Evolutionary conservation across 1,140 invertebrate genomes (phyloP).

Genomic region (Ceratina japonica): DNA sequence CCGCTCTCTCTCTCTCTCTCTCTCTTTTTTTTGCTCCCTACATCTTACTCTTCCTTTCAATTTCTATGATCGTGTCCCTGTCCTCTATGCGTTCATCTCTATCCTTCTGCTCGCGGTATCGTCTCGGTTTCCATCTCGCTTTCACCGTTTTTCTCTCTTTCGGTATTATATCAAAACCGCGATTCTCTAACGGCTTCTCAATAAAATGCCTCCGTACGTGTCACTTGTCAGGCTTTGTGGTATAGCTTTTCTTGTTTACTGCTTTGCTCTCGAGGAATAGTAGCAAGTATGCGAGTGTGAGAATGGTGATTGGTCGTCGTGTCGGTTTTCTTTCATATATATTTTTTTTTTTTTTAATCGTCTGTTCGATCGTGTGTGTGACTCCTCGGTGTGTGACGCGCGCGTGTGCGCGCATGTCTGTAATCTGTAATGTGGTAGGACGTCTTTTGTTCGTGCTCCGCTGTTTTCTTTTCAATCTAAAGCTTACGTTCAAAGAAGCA

Average conservation of each 20-base stretch:
- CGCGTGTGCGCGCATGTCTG: background rate
- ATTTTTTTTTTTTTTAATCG: background rate
- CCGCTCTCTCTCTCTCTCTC: conserved; percentile 6
- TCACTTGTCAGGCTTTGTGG: conserved; percentile 60
- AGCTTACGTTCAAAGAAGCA: conserved; percentile 76
- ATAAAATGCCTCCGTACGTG: conserved; percentile 79
- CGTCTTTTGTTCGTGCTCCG: conserved; percentile 34
- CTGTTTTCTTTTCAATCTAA: conserved; percentile 63
- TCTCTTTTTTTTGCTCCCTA: conserved; percentile 1
- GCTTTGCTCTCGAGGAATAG: conserved; percentile 48
- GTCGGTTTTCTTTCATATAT: conserved; percentile 15
- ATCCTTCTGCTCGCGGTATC: background rate
- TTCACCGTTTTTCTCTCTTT: conserved; percentile 19
- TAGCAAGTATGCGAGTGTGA: conserved; percentile 34
- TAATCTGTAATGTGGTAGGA: background rate
- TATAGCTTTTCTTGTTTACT: conserved; percentile 47
- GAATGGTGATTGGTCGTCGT: conserved; percentile 52
- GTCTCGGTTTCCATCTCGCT: conserved; percentile 30
- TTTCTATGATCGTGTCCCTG: conserved; percentile 15
- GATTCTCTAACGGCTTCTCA: conserved; percentile 75
- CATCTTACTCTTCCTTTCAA: conserved; percentile 3
- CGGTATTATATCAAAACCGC: conserved; percentile 52
- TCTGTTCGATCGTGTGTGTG: conserved; percentile 16
- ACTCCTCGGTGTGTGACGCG: background rate
- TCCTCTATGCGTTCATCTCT: conserved; percentile 2